phyloP scores from a whole-genome alignment of 2,797 vertebrate genomes.

The Leuciscus waleckii region DNA sequence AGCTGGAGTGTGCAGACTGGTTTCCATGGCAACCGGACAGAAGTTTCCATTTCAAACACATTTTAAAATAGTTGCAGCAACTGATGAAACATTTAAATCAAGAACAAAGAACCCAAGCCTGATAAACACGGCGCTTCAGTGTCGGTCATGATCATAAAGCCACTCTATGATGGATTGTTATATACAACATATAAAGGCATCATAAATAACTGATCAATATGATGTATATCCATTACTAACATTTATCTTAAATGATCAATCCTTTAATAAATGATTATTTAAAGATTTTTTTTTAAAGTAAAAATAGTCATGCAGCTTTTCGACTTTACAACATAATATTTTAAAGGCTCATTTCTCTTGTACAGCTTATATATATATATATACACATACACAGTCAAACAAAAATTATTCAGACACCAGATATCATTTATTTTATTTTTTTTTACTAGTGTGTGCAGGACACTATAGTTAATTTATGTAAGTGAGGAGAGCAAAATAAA shows the following conservation, averaged over 20 bases:
- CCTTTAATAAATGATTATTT: background rate
- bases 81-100: conserved; percentile 45
- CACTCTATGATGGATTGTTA: background rate
- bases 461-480: too few species aligned
- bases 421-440: too few species aligned
- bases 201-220: background rate
- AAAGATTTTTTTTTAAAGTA: background rate
- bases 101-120: conserved; percentile 13
- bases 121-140: background rate
- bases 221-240: background rate
- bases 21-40: conserved; percentile 61
- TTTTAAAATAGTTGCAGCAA: conserved; percentile 57
- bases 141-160: background rate
- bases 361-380: background rate
- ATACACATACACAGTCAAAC: too few species aligned
- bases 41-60: conserved; percentile 58
- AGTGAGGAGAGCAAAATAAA: too few species aligned
- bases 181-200: too few species aligned
- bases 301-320: background rate
- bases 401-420: too few species aligned
- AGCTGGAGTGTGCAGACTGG: conserved; percentile 52
- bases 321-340: background rate
- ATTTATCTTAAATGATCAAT: background rate
- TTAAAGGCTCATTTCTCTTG: background rate
- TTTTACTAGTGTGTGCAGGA: too few species aligned